These are phyloP conservation scores for Oscheius sp. DNA, from an alignment of 2,888 invertebrate genomes.

Conservation along the genomic window DNA sequence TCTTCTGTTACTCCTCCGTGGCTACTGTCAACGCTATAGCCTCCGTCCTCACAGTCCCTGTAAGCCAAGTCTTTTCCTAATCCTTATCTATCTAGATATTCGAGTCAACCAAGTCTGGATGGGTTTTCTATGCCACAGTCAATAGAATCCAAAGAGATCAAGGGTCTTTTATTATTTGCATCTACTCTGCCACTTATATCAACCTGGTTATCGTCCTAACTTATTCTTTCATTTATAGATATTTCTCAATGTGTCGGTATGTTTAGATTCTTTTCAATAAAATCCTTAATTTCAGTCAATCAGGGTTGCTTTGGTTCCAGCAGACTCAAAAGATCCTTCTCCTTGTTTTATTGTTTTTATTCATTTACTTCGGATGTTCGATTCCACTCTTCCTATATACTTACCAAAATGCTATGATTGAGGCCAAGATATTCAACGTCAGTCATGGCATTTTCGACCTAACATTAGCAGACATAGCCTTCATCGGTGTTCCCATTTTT, in stretches of 20 bases:
- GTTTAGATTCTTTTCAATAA: not conserved
- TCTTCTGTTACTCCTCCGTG: not conserved
- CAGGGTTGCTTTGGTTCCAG: conserved; percentile 3
- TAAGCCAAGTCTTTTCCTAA: not conserved
- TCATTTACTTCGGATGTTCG: not conserved
- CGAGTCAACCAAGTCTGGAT: not conserved
- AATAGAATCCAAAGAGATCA: not conserved
- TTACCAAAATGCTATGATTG: not conserved
- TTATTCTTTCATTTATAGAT: conserved; percentile 4
- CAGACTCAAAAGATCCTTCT: not conserved
- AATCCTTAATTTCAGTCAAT: not conserved
- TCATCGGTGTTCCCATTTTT: conserved; percentile 17
- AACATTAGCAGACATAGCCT: not conserved
- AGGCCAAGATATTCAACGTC: not conserved
- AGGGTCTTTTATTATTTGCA: not conserved
- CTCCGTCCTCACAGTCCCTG: not conserved
- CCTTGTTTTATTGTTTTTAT: not conserved
- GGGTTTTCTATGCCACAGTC: not conserved
- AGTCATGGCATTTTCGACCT: not conserved
- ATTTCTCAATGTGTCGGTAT: conserved; percentile 6
- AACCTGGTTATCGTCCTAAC: not conserved
- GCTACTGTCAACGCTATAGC: not conserved
- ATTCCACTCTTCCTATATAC: not conserved
- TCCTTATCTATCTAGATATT: not conserved
- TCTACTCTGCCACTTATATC: not conserved